Conservation (phyloP, 2,797 vertebrate genomes). For the Anguilla pacifica region DNA sequence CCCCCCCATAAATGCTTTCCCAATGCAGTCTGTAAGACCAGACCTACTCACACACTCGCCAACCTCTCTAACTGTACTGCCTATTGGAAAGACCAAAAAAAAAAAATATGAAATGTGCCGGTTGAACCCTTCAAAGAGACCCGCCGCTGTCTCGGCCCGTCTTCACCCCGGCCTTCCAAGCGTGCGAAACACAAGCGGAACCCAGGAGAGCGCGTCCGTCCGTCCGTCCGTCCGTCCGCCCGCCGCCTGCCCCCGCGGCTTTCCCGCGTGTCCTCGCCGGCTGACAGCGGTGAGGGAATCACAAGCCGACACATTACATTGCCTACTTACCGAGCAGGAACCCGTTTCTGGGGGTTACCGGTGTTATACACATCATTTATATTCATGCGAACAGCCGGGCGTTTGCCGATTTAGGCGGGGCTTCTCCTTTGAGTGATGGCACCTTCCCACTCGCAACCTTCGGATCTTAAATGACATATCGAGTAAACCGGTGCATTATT, state of each 20-base stretch:
- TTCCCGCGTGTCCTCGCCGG: background rate
- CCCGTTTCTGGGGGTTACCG: background rate
- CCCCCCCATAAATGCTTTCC: background rate
- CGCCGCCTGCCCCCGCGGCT: background rate
- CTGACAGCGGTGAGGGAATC: background rate
- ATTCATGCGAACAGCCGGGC: background rate
- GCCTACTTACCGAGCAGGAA: background rate
- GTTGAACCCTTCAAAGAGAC: background rate
- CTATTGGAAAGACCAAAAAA: background rate
- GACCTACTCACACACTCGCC: background rate
- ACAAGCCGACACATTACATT: background rate
- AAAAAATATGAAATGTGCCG: background rate
- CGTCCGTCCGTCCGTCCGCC: background rate
- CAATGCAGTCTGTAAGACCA: background rate
- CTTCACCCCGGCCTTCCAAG: background rate
- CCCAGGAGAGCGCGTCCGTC: background rate
- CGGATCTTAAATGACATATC: background rate
- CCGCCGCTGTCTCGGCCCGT: background rate
- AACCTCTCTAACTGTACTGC: background rate
- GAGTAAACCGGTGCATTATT: background rate
- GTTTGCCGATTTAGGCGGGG: background rate
- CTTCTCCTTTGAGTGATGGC: background rate
- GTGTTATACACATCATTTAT: background rate
- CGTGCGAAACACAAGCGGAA: background rate
- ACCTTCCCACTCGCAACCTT: background rate